These are phyloP conservation scores for Atherinosoma microstoma DNA, from an alignment of 2,797 vertebrate species.

Conservation along the genomic window DNA sequence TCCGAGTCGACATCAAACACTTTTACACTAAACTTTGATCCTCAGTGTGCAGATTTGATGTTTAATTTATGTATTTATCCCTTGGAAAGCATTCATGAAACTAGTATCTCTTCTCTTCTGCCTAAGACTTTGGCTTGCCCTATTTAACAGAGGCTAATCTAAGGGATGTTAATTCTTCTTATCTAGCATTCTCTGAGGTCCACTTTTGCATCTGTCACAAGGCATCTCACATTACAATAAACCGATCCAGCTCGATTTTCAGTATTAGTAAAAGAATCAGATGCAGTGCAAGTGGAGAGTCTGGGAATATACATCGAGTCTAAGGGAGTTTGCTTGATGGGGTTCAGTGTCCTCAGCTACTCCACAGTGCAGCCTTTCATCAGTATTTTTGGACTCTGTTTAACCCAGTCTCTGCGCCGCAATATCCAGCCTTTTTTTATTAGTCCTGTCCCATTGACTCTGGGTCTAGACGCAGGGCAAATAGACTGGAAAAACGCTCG, in stretches of 20 bases:
- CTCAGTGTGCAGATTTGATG: constrained; percentile 33
- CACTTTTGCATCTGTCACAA: background rate
- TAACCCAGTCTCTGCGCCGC: constrained; percentile 34
- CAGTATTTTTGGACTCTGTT: constrained; percentile 58
- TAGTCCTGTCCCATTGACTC: constrained; percentile 65
- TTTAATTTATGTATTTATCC: constrained; percentile 68
- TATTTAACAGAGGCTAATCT: constrained; percentile 45
- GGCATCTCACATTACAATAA: background rate
- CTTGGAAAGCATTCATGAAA: constrained; percentile 43
- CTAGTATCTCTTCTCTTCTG: constrained; percentile 4
- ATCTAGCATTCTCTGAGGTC: background rate
- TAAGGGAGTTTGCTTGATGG: constrained; percentile 11
- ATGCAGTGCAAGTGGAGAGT: background rate
- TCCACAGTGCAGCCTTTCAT: constrained; percentile 58
- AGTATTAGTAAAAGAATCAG: constrained; percentile 2
- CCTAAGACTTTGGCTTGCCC: constrained; percentile 35
- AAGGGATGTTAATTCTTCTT: constrained; percentile 27
- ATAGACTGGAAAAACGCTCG: constrained; percentile 74
- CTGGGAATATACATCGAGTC: constrained; percentile 10
- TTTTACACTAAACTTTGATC: constrained; percentile 57
- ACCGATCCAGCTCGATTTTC: background rate
- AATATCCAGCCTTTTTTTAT: constrained; percentile 64
- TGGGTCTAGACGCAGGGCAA: constrained; percentile 76
- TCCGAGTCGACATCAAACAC: constrained; percentile 58
- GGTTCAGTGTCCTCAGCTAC: constrained; percentile 53